A percentile compares a stretch with the other conserved stretches of the same genome.
Evolutionary conservation across 2,113 vertebrate genomes (phyloP).

Genomic region (Gorsachius goisagi): DNA sequence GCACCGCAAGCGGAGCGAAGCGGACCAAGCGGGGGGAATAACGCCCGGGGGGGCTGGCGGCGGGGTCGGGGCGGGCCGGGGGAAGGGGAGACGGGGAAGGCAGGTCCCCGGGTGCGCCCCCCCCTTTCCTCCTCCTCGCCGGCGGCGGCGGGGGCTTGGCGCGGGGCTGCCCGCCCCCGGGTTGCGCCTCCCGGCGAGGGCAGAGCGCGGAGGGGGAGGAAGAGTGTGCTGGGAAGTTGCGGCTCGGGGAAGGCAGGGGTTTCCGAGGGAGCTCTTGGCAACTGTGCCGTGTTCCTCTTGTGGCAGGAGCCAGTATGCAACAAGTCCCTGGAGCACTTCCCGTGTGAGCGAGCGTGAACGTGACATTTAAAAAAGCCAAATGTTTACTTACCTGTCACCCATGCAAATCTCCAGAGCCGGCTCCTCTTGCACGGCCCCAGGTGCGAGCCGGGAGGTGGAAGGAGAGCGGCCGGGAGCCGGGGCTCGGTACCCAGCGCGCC

Average conservation of each 20-base stretch:
- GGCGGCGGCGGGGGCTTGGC: neutral
- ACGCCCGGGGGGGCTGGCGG: neutral
- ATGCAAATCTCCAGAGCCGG: conserved; percentile 48
- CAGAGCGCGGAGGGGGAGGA: neutral
- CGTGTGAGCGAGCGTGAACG: conserved; percentile 57
- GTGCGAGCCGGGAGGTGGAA: conserved; percentile 57
- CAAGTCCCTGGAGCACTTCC: conserved; percentile 85
- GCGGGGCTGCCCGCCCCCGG: neutral
- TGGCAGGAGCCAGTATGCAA: conserved; percentile 80
- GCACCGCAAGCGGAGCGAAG: neutral
- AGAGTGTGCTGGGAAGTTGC: conserved; percentile 54
- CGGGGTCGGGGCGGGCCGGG: no score
- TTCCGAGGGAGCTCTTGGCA: conserved; percentile 56
- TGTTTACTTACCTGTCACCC: conserved; percentile 76
- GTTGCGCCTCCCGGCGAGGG: neutral
- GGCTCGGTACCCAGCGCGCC: neutral
- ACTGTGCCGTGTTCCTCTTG: conserved; percentile 54
- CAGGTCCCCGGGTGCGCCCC: neutral
- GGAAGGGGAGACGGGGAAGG: neutral
- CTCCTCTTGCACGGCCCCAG: conserved; percentile 53
- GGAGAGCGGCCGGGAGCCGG: conserved; percentile 43
- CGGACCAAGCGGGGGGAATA: neutral
- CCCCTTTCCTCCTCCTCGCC: neutral
- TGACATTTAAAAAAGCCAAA: conserved; percentile 49
- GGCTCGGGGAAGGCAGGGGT: neutral